A percentile compares a stretch with the other conserved stretches of the same genome.
Conservation (phyloP, 2,113 vertebrate genomes). For the Anarhynchus alexandrinus region DNA sequence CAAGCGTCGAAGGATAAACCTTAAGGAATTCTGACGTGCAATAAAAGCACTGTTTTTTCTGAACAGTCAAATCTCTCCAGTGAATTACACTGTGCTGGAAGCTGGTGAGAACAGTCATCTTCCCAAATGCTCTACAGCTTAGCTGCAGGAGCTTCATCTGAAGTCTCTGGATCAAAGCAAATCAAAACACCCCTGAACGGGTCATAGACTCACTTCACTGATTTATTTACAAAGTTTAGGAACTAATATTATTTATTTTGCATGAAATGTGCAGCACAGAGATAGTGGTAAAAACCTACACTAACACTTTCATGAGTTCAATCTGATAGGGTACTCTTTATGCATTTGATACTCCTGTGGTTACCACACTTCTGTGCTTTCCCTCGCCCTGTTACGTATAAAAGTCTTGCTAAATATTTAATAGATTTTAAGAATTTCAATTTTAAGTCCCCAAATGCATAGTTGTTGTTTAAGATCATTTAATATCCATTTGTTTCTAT, state of each 20-base stretch:
- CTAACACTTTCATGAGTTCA: background rate
- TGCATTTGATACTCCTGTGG: background rate
- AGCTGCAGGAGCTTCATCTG: background rate
- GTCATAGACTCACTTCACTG: background rate
- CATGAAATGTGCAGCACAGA: background rate
- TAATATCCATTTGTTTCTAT: background rate
- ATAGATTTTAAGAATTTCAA: background rate
- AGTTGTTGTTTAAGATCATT: background rate
- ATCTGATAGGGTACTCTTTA: background rate
- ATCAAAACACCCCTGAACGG: background rate
- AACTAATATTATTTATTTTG: background rate
- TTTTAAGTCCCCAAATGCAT: background rate
- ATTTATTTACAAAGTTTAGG: background rate
- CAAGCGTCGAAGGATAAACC: background rate
- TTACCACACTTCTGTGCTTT: background rate
- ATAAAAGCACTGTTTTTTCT: background rate
- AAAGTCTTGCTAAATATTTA: background rate
- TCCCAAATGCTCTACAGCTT: background rate
- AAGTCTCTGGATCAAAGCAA: background rate
- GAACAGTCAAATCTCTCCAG: background rate
- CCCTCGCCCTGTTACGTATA: fast-evolving
- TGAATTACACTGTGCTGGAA: background rate
- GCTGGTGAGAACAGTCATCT: background rate
- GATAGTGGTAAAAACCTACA: background rate
- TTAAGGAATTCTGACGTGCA: background rate